phyloP scores from a whole-genome alignment of 2,888 invertebrate genomes.

The Scaptomyza caliginosa region DNA sequence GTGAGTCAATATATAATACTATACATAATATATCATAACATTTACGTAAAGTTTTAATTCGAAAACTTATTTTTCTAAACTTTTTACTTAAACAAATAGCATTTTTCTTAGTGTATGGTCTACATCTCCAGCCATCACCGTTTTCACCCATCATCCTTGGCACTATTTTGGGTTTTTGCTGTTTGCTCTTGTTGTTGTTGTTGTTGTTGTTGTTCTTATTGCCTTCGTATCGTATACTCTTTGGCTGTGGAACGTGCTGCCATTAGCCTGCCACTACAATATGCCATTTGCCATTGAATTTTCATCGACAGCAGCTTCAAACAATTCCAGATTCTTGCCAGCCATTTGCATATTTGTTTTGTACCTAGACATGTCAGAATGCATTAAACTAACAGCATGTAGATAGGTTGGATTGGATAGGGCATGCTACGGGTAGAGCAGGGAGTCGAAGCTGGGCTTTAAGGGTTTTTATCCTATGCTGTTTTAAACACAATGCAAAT shows the following conservation, averaged over 20 bases:
- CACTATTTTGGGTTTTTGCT: constrained; percentile 15
- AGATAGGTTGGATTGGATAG: neutral
- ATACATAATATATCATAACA: no score
- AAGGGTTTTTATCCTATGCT: constrained; percentile 19
- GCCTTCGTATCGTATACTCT: constrained; percentile 2
- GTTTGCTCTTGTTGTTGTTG: constrained; percentile 7
- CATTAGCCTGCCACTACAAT: constrained; percentile 76
- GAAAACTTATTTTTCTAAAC: no score
- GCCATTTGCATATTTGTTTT: constrained; percentile 76
- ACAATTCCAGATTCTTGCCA: constrained; percentile 64
- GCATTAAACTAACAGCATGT: constrained; percentile 44
- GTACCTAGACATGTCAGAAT: constrained; percentile 54
- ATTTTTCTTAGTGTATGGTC: neutral
- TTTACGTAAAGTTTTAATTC: no score
- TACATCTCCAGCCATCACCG: neutral
- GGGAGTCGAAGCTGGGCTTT: constrained; percentile 14
- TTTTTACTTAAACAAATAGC: no score
- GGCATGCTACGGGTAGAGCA: no score
- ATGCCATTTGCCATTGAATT: constrained; percentile 73
- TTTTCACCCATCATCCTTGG: neutral
- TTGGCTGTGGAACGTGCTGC: constrained; percentile 52
- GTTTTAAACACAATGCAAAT: constrained; percentile 57
- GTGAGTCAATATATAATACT: no score
- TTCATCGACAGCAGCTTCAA: constrained; percentile 67
- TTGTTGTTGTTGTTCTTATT: neutral